Evolutionary conservation across 1,140 invertebrate species (phyloP), one percentile per base, ranked within the genome.

Genomic region (Conopomorpha cramerella): DNA sequence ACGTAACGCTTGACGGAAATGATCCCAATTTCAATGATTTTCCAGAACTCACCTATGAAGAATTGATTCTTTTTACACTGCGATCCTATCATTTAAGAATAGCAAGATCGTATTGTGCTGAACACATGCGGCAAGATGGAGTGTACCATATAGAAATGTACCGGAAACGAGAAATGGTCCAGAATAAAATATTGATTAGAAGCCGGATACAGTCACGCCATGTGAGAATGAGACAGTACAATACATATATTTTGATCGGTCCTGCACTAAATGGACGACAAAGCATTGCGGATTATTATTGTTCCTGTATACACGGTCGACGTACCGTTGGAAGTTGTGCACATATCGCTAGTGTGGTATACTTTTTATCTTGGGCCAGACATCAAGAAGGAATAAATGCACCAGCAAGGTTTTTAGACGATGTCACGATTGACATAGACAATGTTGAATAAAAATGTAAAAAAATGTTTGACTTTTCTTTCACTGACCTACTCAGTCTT

Each of bases 1-100:
- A 33, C 18, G 12, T 10, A n/a, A n/a, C 8, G 12, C 15, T 39
- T 13, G 38, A 34, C 2, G 38, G 19, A 16, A 34, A 29, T 34
- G 15, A 34, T 10, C 13, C 23, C 15, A 8, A n/a, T 10, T n/a
- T n/a, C n/a, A n/a, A n/a, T n/a, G 39, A 45, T 32, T 49, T 49
- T 28, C 38, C 43, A 27, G 27, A 35, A 13, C 16, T 49, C 10
- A 43, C 43, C 2, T 41, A 33, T 30, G 38, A 43, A 30, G 47
- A 49, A 14, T 29, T 49, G 29, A 46, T 30, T n/a, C 38, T 44
- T 26, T 46, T 52, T 13, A 38, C 44, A 12, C 30, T 52, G 26
- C 43, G 46, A 2, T 30, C 19, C 6, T 49, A 52, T 28, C 49
- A 52, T 16, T 34, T 52, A 13, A 49, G 39, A 33, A 23, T 46